Conservation (phyloP, 2,888 invertebrate genomes). For the Andrena bicolor region DNA sequence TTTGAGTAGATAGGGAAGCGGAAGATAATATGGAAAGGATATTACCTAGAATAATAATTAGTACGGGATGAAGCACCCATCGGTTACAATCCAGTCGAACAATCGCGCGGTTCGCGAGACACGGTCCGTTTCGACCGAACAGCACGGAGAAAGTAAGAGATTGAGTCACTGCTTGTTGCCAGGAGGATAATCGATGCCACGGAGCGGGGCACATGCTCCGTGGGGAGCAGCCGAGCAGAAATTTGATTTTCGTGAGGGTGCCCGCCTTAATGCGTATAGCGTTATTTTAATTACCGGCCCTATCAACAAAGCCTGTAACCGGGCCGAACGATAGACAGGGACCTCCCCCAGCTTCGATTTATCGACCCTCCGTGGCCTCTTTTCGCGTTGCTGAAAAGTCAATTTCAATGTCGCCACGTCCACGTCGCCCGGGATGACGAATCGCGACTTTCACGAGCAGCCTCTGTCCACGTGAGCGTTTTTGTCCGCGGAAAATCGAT, state of each 20-base stretch:
- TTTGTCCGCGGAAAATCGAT: neutral
- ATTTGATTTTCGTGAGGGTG: neutral
- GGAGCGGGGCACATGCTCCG: neutral
- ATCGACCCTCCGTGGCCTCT: slow-evolving; percentile 61
- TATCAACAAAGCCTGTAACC: slow-evolving; percentile 23
- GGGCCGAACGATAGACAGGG: slow-evolving; percentile 12
- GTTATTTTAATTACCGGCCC: slow-evolving; percentile 48
- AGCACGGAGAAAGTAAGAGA: slow-evolving; percentile 44
- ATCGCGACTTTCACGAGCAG: neutral
- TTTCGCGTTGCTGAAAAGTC: slow-evolving; percentile 41
- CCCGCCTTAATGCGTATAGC: neutral
- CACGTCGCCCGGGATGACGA: slow-evolving; percentile 22
- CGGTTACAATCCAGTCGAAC: neutral
- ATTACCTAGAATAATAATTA: too few relatives aligned
- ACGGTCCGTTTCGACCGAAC: slow-evolving; percentile 6
- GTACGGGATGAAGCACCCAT: neutral
- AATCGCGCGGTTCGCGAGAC: neutral
- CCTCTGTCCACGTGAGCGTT: neutral
- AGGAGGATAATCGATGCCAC: slow-evolving; percentile 30
- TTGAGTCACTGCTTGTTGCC: slow-evolving; percentile 29
- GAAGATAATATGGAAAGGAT: too few relatives aligned
- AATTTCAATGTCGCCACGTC: slow-evolving; percentile 58
- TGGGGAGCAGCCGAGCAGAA: slow-evolving; percentile 1
- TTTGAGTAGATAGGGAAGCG: too few relatives aligned
- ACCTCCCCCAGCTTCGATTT: slow-evolving; percentile 59